Base-by-base conservation (phyloP, 2,797 vertebrate species). In the Premnoplex brunnescens region DNA sequence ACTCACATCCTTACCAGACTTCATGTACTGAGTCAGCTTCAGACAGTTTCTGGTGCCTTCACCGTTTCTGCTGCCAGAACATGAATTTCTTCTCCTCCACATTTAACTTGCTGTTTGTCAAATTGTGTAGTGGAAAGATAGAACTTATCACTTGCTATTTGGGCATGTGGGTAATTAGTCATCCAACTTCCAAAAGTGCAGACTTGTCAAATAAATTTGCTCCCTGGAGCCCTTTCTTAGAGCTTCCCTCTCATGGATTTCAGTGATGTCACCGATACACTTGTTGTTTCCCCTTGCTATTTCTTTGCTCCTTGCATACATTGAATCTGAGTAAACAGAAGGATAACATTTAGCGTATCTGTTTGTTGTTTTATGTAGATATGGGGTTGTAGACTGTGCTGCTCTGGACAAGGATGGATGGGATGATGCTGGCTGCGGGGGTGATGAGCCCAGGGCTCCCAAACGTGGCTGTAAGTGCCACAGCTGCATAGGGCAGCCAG, bases 331-430 rank as follows among this genome's bases (percentile, higher is more conserved):
- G 12, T 2, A 39, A 26, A 36, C 1, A 44, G 2, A 26, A 76
- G n/a, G 52, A 10, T 12, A n/a, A 34, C 16, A 0, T n/a, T 59
- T 26, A 17, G 51, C 98, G 94, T 97, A 98, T 98, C 98, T 98
- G 98, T 92, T 98, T 98, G 97, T 41, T 41, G 41, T 41, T 41
- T 41, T 62, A 98, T 94, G 82, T 98, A 98, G 95, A 98, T 98
- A 98, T 96, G 23, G 98, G 98, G 93, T 98, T 98, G 94, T 98
- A 96, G 91, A 98, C 97, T 1, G 98, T 98, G 97, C 98, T 99
- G 94, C 97, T 97, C 96, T 99, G 98, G 93, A 98, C 98, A 20
- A 98, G 97, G 74, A 98, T 83, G 14, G 98, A 98, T 6, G 98
- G 98, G 54, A 98, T 87, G 91, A 98, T 96, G 96, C 98, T 98